phyloP scores from a whole-genome alignment of 2,797 vertebrate species.

The Pyrocephalus nanus region DNA sequence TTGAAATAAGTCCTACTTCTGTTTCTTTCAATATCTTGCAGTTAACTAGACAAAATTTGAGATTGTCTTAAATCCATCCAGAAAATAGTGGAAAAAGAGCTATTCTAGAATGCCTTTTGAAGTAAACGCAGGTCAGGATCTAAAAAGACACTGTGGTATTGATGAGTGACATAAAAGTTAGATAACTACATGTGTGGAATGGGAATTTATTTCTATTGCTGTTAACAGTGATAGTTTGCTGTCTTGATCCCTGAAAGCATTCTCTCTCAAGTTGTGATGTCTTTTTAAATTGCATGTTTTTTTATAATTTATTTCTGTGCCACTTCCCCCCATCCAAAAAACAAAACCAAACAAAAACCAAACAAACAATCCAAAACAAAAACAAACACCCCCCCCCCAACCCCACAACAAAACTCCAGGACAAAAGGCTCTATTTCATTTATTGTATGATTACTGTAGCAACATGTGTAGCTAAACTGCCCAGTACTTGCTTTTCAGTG shows the following conservation, averaged over 20 bases:
- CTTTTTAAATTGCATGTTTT: neutral
- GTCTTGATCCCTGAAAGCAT: neutral
- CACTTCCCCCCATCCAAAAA: fast-evolving
- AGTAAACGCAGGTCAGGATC: neutral
- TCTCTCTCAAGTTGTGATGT: neutral
- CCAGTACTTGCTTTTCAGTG: neutral
- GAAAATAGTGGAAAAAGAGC: neutral
- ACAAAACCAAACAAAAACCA: too few relatives aligned
- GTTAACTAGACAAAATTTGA: neutral
- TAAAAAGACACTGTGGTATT: neutral
- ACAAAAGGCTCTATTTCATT: neutral
- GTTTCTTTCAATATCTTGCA: neutral
- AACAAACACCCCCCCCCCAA: too few relatives aligned
- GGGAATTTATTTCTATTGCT: neutral
- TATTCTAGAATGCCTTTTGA: neutral
- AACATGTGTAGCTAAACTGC: neutral
- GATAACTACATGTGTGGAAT: fast-evolving
- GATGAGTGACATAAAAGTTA: neutral
- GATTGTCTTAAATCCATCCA: neutral
- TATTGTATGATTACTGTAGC: neutral
- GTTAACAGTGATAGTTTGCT: neutral
- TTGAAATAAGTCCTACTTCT: neutral
- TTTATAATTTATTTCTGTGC: neutral
- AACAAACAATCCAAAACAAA: too few relatives aligned
- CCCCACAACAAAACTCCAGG: neutral